Conservation (phyloP, 2,888 invertebrate species). For the Lathronympha strigana region DNA sequence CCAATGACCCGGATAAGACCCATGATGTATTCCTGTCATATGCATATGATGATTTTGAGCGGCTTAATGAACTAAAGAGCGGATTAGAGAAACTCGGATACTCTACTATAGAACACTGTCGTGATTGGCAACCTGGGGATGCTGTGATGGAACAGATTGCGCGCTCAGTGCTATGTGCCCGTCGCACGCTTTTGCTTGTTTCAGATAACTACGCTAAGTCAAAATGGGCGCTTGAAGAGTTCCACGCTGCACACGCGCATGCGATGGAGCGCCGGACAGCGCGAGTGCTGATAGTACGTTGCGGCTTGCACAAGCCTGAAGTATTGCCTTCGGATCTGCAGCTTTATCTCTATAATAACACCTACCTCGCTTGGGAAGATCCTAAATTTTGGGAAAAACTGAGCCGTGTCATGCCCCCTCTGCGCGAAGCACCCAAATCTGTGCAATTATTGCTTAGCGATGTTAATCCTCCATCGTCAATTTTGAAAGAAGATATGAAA, state of each 20-base stretch:
- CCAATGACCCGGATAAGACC: slow-evolving; percentile 42
- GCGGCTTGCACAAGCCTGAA: slow-evolving; percentile 24
- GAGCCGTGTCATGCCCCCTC: slow-evolving; percentile 30
- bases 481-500: slow-evolving; percentile 1
- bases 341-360: slow-evolving; percentile 26
- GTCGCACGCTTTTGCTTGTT: slow-evolving; percentile 41
- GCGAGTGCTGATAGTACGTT: slow-evolving; percentile 23
- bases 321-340: slow-evolving; percentile 21
- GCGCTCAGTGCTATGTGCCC: slow-evolving; percentile 88
- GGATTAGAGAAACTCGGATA: slow-evolving; percentile 33
- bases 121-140: slow-evolving; percentile 86
- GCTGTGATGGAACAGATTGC: slow-evolving; percentile 88
- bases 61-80: slow-evolving; percentile 58
- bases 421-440: slow-evolving; percentile 3
- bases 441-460: not conserved
- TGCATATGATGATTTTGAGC: slow-evolving; percentile 86
- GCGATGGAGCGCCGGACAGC: slow-evolving; percentile 80
- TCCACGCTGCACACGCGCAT: slow-evolving; percentile 80
- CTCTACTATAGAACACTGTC: slow-evolving; percentile 74
- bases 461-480: slow-evolving; percentile 7
- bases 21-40: slow-evolving; percentile 92
- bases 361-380: slow-evolving; percentile 30
- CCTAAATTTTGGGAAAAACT: slow-evolving; percentile 31
- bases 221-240: slow-evolving; percentile 86
- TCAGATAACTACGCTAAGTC: slow-evolving; percentile 32